Base-by-base conservation (phyloP, 2,113 vertebrate genomes). In the Anseranas semipalmata region DNA sequence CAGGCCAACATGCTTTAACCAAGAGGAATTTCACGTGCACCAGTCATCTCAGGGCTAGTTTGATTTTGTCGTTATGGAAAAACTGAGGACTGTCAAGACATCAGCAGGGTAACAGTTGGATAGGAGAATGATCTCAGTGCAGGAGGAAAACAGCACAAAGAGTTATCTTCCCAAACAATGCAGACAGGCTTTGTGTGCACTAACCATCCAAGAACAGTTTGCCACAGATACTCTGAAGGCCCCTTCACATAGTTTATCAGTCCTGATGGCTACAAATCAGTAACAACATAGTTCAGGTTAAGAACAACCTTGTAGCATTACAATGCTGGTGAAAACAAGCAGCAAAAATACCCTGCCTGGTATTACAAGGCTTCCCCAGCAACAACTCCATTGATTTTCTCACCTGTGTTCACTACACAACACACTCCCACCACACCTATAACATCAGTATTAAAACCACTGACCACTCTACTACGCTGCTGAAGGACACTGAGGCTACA, bases 11-110 rank as follows among this genome's bases (percentile, higher is more conserved):
- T 63, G 56, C 56, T 90, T 83, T 92, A 90, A 81, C 85, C 1
- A 0, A 75, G 56, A 95, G 76, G 92, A 93, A 96, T 89, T 93
- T 89, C 66, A 82, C 76, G 85, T 48, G 58, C 70, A 93, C 52
- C 83, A 92, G 68, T 88, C 63, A 63, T 43, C 12, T 1, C 2
- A 78, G 43, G 39, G 70, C 60, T 85, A 90, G 93, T 84, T 92
- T 93, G 60, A 95, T 88, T 94, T 87, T 93, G 83, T 93, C 92
- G 94, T 94, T 93, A 93, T n/a, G 90, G 92, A 95, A 96, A 96
- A 96, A 86, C 68, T 93, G 90, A 96, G 76, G 94, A 90, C 58
- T 93, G 81, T 35, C 10, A 24, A 93, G 88, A 87, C 79, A 93
- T 94, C 87, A 91, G 94, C 87, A 85, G 91, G 62, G 53, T 91